Base-by-base conservation (phyloP, 2,797 vertebrate genomes). In the Peromyscus attwateri region DNA sequence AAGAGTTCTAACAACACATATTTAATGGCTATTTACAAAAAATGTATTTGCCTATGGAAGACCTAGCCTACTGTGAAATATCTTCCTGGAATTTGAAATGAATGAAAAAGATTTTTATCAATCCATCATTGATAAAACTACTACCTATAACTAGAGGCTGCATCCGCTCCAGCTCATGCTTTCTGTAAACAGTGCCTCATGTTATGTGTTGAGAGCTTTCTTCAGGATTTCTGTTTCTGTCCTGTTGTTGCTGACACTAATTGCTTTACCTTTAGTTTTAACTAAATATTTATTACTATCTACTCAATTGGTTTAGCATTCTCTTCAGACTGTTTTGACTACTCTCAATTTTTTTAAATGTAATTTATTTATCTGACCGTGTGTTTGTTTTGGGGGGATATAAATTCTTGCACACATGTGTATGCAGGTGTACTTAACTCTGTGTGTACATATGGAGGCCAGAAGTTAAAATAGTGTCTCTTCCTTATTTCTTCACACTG, bases 241-340 rank as follows among this genome's bases (percentile, higher is more conserved):
- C 27, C 52, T 19, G 11, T 64, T 77, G n/a, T 92, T 90, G 1
- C 4, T 77, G 25, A 55, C 4, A 77, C 4, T 21, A 91, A 14
- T 31, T 62, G 2, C 2, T 96, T 96, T 11, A 8, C 1, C 19
- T 87, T 62, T 87, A 80, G 89, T 85, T 91, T 96, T n/a, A 71
- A 55, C 13, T 77, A 84, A 91, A 91, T 75, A 87, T 29, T 60
- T 77, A 1, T 87, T 3, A 64, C 13, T 40, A 0, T 77, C 11
- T 46, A 21, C 25, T 94, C 49, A 70, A 27, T 87, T 75, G 37
- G n/a, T 43, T 80, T 55, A 46, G 27, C 11, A 37, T 14, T 89
- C 71, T 79, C 40, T 70, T 83, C 16, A 79, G 16, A 40, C 11
- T 73, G 52, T 55, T 91, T 87, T 96, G 25, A 84, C 0, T 43